Base-by-base conservation (phyloP, 2,797 vertebrate species). In the Amphiprion clarkii region DNA sequence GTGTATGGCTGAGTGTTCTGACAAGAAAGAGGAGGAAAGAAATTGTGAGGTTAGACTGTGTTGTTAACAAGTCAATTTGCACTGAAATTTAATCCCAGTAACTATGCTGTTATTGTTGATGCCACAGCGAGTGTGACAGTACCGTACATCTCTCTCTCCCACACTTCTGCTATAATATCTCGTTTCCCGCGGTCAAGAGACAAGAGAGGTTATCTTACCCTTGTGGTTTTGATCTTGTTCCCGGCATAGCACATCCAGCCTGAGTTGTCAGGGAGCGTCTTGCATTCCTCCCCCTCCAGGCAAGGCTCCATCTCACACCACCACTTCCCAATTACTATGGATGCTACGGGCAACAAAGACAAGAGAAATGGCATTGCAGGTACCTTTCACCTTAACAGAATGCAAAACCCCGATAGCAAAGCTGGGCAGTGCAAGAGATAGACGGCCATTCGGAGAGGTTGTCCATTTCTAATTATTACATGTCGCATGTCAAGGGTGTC, bases 271-370 rank as follows among this genome's bases (percentile, higher is more conserved):
- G 98, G 98, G 67, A 99, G 95, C 0, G 98, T 99, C 95, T 99
- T 99, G 94, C 98, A 99, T 89, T 99, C 98, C 84, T 99, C 98
- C 87, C 97, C 98, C 92, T 99, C 98, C 93, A 99, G 95, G 93
- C 98, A 99, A 74, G 98, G 98, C 90, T 99, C 98, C 98, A 99
- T 99, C 95, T 99, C 98, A 91, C 98, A 99, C 98, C 98, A 99
- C 98, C 98, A 99, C 87, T 97, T 99, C 82, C 98, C 98, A 91
- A 99, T 98, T 92, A 99, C 98, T 93, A 95, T 95, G 83, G 95
- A 95, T 54, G 93, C 93, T 94, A 74, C 80, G 62, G 87, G 91
- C 89, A 81, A 88, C 72, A 86, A 80, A 90, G 76, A 88, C 82
- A 91, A 84, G 81, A 80, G 76, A 76, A 71, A 81, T 64, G 39